Percentiles rank a stretch among this genome's conserved stretches.
phyloP scores from a whole-genome alignment of 2,113 vertebrate species.

The Smithornis capensis region DNA sequence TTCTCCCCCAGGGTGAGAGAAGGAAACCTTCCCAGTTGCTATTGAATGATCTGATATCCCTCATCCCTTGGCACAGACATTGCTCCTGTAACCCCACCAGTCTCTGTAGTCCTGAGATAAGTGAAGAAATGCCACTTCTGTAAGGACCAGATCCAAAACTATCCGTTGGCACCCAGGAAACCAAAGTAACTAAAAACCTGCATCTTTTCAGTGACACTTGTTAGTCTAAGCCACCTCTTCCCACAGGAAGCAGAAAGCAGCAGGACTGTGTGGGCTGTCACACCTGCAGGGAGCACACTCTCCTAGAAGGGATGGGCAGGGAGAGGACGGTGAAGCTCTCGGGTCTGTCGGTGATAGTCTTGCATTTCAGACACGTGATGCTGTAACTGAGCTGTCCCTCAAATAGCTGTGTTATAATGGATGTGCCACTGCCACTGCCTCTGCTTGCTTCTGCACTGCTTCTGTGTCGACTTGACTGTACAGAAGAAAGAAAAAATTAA shows the following conservation, averaged over 20 bases:
- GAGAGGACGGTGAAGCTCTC: conserved; percentile 84
- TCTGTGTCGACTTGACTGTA: conserved; percentile 22
- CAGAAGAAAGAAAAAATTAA: background rate
- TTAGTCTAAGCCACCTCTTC: background rate
- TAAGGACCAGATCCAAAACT: background rate
- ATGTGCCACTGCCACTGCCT: conserved; percentile 43
- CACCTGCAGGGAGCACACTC: conserved; percentile 83
- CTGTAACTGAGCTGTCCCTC: conserved; percentile 80
- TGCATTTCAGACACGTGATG: conserved; percentile 77
- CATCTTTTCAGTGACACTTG: fast-evolving
- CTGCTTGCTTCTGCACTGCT: background rate
- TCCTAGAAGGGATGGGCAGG: conserved; percentile 77
- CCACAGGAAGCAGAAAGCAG: background rate
- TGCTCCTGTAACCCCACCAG: background rate
- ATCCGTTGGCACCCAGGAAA: background rate
- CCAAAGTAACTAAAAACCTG: background rate
- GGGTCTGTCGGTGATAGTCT: conserved; percentile 61
- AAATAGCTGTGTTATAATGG: conserved; percentile 80
- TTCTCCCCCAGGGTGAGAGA: background rate
- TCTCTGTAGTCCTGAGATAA: background rate
- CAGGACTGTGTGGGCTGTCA: background rate
- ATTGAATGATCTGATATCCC: background rate
- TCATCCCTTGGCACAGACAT: fast-evolving
- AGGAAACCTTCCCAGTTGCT: background rate
- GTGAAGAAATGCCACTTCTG: background rate